phyloP scores from a whole-genome alignment of 2,888 invertebrate genomes.

The Drosophila hamatofila region DNA sequence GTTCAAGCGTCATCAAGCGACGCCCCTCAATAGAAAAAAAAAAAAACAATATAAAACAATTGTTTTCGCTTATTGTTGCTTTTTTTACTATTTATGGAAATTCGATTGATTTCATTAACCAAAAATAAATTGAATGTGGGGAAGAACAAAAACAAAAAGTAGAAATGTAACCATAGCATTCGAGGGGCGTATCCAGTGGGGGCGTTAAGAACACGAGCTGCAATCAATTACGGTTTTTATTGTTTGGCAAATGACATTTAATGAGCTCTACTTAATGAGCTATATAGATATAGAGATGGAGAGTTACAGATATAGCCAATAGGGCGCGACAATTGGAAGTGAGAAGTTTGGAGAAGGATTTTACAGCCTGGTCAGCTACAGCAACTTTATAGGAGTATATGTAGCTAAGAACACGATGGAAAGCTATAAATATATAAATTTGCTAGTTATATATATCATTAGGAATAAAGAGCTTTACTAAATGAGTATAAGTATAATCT shows the following conservation, averaged over 20 bases:
- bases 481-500: too few relatives aligned
- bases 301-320: background rate
- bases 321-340: background rate
- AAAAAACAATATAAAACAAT: background rate
- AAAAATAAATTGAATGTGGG: conserved; percentile 14
- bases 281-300: background rate
- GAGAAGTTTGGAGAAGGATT: background rate
- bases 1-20: conserved; percentile 1
- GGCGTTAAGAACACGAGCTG: conserved; percentile 6
- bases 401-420: background rate
- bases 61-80: background rate
- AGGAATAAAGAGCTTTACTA: too few relatives aligned
- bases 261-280: conserved; percentile 2
- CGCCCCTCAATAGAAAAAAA: background rate
- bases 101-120: conserved; percentile 55
- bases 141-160: background rate
- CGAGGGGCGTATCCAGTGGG: conserved; percentile 13
- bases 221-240: conserved; percentile 47
- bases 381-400: background rate
- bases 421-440: too few relatives aligned
- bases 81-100: conserved; percentile 46
- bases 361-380: background rate
- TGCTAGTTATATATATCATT: background rate
- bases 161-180: conserved; percentile 46
- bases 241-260: conserved; percentile 13